Percentiles rank a stretch among this genome's conserved stretches.
Conservation (phyloP, 2,888 invertebrate species). For the Zaprionus bogoriensis region DNA sequence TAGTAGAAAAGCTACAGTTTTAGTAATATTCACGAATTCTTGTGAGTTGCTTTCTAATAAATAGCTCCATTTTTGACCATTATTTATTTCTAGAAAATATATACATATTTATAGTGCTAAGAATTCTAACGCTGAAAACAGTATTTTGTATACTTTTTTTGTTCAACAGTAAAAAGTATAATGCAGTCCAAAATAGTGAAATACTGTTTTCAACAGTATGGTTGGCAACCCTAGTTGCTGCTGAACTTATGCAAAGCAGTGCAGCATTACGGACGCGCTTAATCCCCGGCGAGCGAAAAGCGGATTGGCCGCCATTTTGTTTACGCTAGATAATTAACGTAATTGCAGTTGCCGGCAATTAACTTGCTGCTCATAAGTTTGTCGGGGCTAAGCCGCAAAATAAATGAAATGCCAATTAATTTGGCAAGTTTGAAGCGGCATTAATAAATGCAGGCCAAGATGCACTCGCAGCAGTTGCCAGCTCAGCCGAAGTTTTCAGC, state of each 20-base stretch:
- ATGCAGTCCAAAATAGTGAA: no score
- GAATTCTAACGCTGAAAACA: no score
- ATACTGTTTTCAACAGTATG: no score
- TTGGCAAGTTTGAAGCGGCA: conserved; percentile 58
- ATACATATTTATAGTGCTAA: no score
- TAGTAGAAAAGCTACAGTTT: no score
- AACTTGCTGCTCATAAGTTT: conserved; percentile 30
- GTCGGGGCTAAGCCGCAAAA: conserved; percentile 46
- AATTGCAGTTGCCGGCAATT: conserved; percentile 56
- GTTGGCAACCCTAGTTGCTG: no score
- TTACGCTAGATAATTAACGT: conserved; percentile 76
- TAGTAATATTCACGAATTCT: no score
- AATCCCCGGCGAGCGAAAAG: conserved; percentile 33
- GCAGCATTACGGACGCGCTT: conserved; percentile 41
- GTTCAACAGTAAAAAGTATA: no score
- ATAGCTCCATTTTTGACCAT: no score
- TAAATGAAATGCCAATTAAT: conserved; percentile 76
- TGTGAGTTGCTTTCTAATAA: no score
- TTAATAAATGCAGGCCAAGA: conserved; percentile 72
- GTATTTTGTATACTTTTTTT: no score
- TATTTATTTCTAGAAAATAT: no score
- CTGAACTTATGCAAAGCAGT: conserved; percentile 72
- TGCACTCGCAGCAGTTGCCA: conserved; percentile 65
- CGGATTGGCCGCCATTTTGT: conserved; percentile 64
- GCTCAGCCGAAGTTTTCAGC: conserved; percentile 52